Conservation (phyloP, 2,888 invertebrate genomes). For the Ferrisia virgata region DNA sequence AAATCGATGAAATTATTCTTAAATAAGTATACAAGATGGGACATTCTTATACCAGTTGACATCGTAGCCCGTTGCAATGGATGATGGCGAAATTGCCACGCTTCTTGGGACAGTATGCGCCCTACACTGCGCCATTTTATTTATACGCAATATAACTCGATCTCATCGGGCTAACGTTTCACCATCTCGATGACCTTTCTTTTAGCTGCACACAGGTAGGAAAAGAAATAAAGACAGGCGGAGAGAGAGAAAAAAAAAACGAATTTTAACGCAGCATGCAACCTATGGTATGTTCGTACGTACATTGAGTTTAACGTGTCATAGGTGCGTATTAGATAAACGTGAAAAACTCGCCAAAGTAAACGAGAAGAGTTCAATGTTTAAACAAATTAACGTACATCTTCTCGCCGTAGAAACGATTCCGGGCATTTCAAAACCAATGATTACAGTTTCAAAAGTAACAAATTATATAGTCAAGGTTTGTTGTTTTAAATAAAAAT, state of each 20-base stretch:
- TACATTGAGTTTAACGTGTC: background rate
- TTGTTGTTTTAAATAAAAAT: background rate
- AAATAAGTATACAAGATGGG: background rate
- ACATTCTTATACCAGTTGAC: constrained; percentile 11
- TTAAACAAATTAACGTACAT: background rate
- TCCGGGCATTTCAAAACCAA: background rate
- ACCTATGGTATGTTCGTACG: too few species aligned
- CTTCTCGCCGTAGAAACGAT: background rate
- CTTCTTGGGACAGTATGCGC: background rate
- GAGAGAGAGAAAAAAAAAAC: background rate
- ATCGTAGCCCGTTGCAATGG: background rate
- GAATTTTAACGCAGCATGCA: constrained; percentile 11
- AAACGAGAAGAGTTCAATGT: background rate
- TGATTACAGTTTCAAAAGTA: constrained; percentile 5
- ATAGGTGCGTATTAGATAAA: background rate
- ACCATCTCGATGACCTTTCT: background rate
- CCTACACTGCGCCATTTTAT: too few species aligned
- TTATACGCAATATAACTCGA: background rate
- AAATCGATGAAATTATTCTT: background rate
- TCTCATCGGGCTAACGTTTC: background rate
- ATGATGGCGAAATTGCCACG: background rate
- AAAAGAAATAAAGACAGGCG: too few species aligned
- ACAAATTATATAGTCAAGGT: background rate
- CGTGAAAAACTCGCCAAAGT: background rate
- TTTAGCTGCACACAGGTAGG: too few species aligned